Conservation (phyloP, 2,797 vertebrate genomes). For the Brotogeris chrysoptera region DNA sequence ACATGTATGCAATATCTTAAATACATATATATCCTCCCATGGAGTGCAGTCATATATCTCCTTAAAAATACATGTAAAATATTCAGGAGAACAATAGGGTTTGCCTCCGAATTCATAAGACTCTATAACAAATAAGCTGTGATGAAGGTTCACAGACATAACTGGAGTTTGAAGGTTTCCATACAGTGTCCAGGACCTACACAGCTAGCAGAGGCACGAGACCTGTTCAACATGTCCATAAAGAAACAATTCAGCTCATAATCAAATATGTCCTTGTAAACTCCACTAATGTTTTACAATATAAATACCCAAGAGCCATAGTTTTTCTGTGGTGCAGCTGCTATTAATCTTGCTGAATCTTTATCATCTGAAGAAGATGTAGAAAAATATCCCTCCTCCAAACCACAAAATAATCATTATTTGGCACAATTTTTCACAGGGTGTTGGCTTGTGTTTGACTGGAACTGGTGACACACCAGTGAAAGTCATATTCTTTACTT, state of each 20-base stretch:
- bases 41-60: not conserved
- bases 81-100: not conserved
- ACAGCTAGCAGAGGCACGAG: not conserved
- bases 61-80: not conserved
- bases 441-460: not conserved
- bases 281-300: not conserved
- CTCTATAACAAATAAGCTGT: not conserved
- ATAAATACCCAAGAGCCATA: not conserved
- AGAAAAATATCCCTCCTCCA: not conserved
- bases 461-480: not conserved
- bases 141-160: rapidly evolving
- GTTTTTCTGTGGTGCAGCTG: not conserved
- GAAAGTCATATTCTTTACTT: not conserved
- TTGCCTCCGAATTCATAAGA: not conserved
- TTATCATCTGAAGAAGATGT: not conserved
- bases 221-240: not conserved
- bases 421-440: not conserved
- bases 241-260: not conserved
- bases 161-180: not conserved
- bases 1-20: not conserved
- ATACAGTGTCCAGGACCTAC: not conserved
- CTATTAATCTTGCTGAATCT: not conserved
- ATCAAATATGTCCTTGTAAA: not conserved
- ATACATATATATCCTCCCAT: not conserved
- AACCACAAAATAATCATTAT: not conserved